Base-by-base conservation (phyloP, 1,140 invertebrate species). In the Caenorhabditis brenneri region DNA sequence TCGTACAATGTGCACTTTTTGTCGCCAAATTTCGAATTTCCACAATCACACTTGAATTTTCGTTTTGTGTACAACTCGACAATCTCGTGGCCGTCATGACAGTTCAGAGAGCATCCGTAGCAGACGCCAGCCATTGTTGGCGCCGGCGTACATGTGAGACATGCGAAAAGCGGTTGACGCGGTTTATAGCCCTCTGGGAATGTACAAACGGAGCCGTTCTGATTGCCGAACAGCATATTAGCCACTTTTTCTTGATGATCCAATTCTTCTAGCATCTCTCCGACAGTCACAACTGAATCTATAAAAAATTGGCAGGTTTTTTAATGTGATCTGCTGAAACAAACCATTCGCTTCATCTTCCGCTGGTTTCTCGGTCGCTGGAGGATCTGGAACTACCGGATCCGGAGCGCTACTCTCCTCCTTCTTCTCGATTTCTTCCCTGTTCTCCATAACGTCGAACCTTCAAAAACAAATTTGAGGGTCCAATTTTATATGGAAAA, bases 31-130 rank as follows among this genome's bases (percentile, higher is more conserved):
- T 95, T 96, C 7, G 93, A 92, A 91, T 97, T 98, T 22, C 97
- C 97, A 93, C 97, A 99, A 91, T 99, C 97, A 92, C 97, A 99
- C 51, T 95, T 93, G 88, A 99, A 98, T 90, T 96, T 94, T 69
- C 94, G 93, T 92, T 99, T 99, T 0, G 97, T 99, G 89, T 99
- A 99, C 0, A 99, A 92, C 92, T 99, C 97, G 83, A 97, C 93
- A 1, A 99, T 93, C 27, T 98, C 95, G 92, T 99, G 97, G 31
- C 95, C 95, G 88, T 97, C 96, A 91, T 99, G 97, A 89, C 97
- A 99, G 85, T 94, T 94, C 85, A 96, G 94, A 88, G 94, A 95
- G 91, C 97, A 99, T 19, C 96, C 97, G 6, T 99, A 92, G 91
- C 97, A 99, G 27, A 99, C 69, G n/a, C 90, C 89, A 48, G 80